Conservation (phyloP, 2,797 vertebrate species). For the Sebastes hubbsi region DNA sequence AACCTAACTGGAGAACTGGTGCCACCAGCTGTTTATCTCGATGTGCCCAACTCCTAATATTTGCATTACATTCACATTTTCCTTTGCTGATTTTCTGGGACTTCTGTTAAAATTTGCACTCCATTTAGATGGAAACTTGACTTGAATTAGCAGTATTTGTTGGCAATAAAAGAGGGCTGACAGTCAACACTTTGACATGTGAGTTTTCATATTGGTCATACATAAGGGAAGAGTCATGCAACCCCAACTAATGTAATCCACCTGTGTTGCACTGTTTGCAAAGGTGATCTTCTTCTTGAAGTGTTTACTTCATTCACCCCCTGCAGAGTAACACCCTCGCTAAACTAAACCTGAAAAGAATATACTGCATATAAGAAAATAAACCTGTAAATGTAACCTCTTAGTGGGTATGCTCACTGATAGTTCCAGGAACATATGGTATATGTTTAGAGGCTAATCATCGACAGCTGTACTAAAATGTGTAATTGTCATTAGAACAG, state of each 20-base stretch:
- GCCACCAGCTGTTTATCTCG: neutral
- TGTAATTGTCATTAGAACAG: neutral
- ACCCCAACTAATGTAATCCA: neutral
- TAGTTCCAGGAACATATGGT: neutral
- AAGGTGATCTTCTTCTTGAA: neutral
- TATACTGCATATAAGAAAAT: neutral
- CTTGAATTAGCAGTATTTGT: neutral
- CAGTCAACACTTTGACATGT: neutral
- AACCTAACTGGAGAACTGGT: neutral
- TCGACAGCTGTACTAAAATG: conserved; percentile 12
- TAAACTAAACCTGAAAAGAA: neutral
- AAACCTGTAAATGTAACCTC: neutral
- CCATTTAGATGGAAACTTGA: neutral
- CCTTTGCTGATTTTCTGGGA: neutral
- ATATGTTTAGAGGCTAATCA: conserved; percentile 23
- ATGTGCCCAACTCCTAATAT: neutral
- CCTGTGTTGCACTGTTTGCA: neutral
- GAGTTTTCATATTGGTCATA: too few relatives aligned
- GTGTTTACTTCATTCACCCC: neutral
- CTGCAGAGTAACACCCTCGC: neutral
- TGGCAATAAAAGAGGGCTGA: neutral
- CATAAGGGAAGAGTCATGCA: neutral
- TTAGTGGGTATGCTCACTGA: neutral
- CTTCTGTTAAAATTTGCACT: neutral
- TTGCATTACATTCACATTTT: neutral